These are phyloP conservation scores for Chionis minor DNA, from an alignment of 2,113 vertebrate genomes.

Conservation along the genomic window DNA sequence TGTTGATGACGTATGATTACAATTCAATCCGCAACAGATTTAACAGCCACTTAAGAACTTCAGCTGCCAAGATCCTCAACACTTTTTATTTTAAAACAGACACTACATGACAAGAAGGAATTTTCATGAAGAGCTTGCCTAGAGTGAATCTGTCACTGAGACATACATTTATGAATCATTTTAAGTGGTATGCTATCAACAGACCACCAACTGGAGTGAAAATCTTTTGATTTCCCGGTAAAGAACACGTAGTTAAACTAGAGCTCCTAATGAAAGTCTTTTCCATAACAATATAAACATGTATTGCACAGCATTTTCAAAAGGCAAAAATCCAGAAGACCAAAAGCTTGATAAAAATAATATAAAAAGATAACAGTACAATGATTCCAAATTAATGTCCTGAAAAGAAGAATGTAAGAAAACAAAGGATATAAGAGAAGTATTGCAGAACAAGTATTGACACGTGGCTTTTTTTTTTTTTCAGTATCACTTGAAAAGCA, in stretches of 20 bases:
- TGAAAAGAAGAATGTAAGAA: not conserved
- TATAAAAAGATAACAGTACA: not conserved
- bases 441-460: not conserved
- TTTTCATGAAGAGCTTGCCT: not conserved
- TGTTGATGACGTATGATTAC: rapidly evolving
- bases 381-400: not conserved
- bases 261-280: not conserved
- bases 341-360: not conserved
- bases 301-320: not conserved
- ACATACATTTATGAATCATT: not conserved
- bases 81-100: not conserved
- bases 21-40: not conserved
- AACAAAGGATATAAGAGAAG: not conserved
- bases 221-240: not conserved
- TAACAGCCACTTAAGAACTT: not conserved
- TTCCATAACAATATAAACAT: not conserved
- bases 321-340: not conserved
- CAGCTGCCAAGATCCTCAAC: not conserved
- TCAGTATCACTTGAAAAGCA: not conserved
- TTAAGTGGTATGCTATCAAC: not conserved
- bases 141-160: not conserved
- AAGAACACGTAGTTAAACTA: not conserved
- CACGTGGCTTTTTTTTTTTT: not conserved
- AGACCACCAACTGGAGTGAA: not conserved
- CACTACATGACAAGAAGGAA: not conserved